Conservation (phyloP, 2,888 invertebrate species). For the Barypeithes pellucidus region DNA sequence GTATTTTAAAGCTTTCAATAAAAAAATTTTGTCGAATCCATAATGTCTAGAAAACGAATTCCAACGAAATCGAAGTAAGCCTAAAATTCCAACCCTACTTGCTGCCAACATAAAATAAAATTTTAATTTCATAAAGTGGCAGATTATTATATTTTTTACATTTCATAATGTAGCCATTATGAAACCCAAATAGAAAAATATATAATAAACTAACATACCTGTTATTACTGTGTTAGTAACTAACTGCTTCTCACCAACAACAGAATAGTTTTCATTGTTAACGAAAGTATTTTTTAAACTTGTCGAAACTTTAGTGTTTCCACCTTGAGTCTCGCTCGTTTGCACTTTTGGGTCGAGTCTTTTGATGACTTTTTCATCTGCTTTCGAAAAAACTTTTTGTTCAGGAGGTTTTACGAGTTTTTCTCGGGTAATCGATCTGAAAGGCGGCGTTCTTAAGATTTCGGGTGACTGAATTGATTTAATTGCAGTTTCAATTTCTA, state of each 20-base stretch:
- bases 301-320: too few species aligned
- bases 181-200: too few species aligned
- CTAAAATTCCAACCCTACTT: too few species aligned
- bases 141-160: too few species aligned
- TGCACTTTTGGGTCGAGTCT: not conserved
- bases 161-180: too few species aligned
- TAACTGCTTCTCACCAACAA: not conserved
- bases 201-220: too few species aligned
- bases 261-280: not conserved
- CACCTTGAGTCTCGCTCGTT: not conserved
- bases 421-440: conserved; percentile 29
- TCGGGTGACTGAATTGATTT: conserved; percentile 40
- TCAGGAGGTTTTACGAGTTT: conserved; percentile 9
- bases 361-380: conserved; percentile 19
- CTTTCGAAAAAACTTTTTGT: conserved; percentile 4
- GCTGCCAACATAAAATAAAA: too few species aligned
- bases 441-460: conserved; percentile 18
- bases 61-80: too few species aligned
- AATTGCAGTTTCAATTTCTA: conserved; percentile 47
- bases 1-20: too few species aligned
- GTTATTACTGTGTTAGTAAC: not conserved
- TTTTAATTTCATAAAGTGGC: too few species aligned
- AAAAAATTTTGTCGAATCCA: too few species aligned
- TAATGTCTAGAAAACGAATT: too few species aligned
- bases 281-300: not conserved